Evolutionary conservation across 2,888 invertebrate species (phyloP).

Genomic region (Octodonta nipae): DNA sequence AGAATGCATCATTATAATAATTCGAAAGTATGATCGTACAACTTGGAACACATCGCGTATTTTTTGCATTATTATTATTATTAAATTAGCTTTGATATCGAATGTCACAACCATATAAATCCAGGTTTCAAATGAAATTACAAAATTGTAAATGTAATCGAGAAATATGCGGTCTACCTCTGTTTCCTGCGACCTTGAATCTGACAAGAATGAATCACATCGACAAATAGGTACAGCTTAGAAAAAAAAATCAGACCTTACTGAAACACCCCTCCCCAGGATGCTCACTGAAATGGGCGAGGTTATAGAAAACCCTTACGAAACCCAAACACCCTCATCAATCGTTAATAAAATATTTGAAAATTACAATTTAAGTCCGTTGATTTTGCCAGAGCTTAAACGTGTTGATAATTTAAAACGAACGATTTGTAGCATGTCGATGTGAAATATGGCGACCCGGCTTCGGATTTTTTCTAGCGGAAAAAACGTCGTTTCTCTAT

Average conservation of each 20-base stretch:
- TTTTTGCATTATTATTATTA: no score
- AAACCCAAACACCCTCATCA: no score
- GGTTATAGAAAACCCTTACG: background rate
- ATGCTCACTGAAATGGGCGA: slow-evolving; percentile 1
- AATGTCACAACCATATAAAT: slow-evolving; percentile 25
- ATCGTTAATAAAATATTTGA: no score
- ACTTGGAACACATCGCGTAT: no score
- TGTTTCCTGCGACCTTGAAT: slow-evolving; percentile 10
- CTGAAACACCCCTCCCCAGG: slow-evolving; percentile 6
- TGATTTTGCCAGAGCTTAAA: background rate
- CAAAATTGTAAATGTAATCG: slow-evolving; percentile 6
- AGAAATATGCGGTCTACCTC: slow-evolving; percentile 4
- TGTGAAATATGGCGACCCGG: slow-evolving; percentile 28
- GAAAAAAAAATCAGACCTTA: slow-evolving; percentile 1
- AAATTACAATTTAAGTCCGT: no score
- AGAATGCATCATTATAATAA: no score
- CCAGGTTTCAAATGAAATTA: slow-evolving; percentile 11
- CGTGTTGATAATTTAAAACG: background rate
- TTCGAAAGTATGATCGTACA: no score
- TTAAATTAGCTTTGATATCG: slow-evolving; percentile 21
- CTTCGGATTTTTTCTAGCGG: no score
- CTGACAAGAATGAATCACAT: slow-evolving; percentile 9
- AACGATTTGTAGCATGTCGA: no score
- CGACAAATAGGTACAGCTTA: slow-evolving; percentile 8
- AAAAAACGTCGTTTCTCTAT: no score